Percentiles rank a stretch among this genome's conserved stretches.
Evolutionary conservation across 92 coral and sea anemone genomes (phyloP).

Genomic region (Zoanthus solanderi): DNA sequence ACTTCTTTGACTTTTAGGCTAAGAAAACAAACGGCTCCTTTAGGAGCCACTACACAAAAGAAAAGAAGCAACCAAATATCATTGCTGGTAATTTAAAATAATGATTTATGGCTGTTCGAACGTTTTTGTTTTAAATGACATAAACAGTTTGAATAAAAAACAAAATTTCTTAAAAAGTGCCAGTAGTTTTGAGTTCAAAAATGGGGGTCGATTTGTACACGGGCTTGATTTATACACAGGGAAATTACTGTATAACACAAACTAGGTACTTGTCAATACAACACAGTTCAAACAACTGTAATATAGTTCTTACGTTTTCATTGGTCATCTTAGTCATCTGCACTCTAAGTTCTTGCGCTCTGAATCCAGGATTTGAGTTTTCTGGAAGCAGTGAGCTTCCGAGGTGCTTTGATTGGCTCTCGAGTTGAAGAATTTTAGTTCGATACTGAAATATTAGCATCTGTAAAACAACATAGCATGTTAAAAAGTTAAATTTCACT

Average conservation of each 20-base stretch:
- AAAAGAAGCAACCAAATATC: too few relatives aligned
- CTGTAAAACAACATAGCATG: conserved; percentile 37
- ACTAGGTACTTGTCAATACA: too few relatives aligned
- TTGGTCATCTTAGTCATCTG: conserved; percentile 77
- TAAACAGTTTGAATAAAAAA: neutral
- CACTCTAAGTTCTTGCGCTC: conserved; percentile 68
- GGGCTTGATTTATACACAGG: too few relatives aligned
- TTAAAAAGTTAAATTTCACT: neutral
- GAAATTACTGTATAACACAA: too few relatives aligned
- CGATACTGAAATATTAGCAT: conserved; percentile 78
- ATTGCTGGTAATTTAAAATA: too few relatives aligned
- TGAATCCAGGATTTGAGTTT: conserved; percentile 57
- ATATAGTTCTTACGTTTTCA: conserved; percentile 73
- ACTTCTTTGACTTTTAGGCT: too few relatives aligned
- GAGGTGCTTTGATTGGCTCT: conserved; percentile 67
- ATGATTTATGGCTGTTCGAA: too few relatives aligned
- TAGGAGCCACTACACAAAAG: conserved; percentile 77
- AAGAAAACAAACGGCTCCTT: conserved; percentile 75
- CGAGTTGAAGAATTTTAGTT: conserved; percentile 61
- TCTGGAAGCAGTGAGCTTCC: conserved; percentile 51
- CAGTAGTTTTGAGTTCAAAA: too few relatives aligned
- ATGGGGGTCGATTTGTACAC: neutral
- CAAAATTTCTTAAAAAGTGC: too few relatives aligned
- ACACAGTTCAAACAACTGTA: too few relatives aligned
- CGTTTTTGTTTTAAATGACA: neutral